Evolutionary conservation across 2,888 invertebrate genomes (phyloP).

Genomic region (Torymus tubicola): DNA sequence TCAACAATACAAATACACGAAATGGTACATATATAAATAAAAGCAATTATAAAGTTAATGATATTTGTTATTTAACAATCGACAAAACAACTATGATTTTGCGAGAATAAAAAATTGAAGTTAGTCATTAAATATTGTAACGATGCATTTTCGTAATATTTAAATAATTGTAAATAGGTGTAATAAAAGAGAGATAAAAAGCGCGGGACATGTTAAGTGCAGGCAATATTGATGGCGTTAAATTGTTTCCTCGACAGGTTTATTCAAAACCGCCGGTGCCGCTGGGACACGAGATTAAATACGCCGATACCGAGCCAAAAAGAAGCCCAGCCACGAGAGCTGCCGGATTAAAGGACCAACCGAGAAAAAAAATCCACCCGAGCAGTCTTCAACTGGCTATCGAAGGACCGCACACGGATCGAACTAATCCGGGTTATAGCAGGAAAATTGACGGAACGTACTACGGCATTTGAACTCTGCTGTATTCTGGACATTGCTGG

Average conservation of each 20-base stretch:
- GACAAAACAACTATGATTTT: no score
- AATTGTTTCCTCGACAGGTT: conserved; percentile 51
- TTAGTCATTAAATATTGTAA: no score
- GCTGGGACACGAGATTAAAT: conserved; percentile 61
- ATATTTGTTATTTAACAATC: no score
- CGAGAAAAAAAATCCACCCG: conserved; percentile 79
- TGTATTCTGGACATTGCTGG: background rate
- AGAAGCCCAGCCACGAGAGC: background rate
- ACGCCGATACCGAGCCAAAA: conserved; percentile 42
- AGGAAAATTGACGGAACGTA: conserved; percentile 83
- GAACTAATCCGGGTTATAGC: conserved; percentile 89
- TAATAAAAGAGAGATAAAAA: no score
- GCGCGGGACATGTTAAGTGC: no score
- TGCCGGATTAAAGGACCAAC: conserved; percentile 39
- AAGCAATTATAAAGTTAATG: no score
- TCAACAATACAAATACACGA: no score
- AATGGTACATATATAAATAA: no score
- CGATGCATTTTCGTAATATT: no score
- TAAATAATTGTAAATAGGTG: no score
- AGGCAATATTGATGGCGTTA: background rate
- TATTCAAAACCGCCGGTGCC: conserved; percentile 58
- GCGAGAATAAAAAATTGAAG: no score
- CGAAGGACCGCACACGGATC: conserved; percentile 87
- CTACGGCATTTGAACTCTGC: conserved; percentile 67
- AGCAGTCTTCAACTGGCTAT: conserved; percentile 87